Base-by-base conservation (phyloP, 2,113 vertebrate genomes). In the Stigmatopora argus region DNA sequence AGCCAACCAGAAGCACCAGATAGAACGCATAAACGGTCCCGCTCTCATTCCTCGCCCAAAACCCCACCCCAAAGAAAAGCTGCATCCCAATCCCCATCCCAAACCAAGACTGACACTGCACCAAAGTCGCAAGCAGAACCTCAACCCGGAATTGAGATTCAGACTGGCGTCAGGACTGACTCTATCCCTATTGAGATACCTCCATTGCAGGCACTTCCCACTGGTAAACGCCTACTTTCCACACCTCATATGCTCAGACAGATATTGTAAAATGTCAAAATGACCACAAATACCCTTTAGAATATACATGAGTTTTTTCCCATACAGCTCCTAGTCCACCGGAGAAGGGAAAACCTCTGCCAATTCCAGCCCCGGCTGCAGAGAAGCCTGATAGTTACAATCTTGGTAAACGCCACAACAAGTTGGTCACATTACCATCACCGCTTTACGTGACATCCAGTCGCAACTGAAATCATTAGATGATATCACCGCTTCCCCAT, bases 261-360 rank as follows among this genome's bases (percentile, higher is more conserved):
- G 12, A 15, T 45, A 8, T n/a, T 60, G 57, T 38, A 41, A 8
- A 60, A 44, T 61, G 58, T 61, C 38, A 61, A 13, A 60, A 61
- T 21, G 21, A 45, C 58, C 44, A 61, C 21, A 26, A 55, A 31
- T 55, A 13, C n/a, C 19, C 41, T 61, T 61, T 61, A 23, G 47
- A 23, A 49, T 49, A 26, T 49, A 64, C 62, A 64, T 64, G 53
- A 82, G 71, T 88, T 90, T 78, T 90, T 78, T 89, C 84, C 85
- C 79, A 88, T 74, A 73, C 88, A 90, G 87, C 85, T 88, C 80
- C 84, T 79, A 89, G 87, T 82, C 77, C 79, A 81, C 80, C 78
- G 82, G 80, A 85, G 83, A 88, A 85, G 76, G 79, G 85, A 78
- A 86, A 84, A 66, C 80, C 85, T 84, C 78, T 86, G 62, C 79